Evolutionary conservation across 2,888 invertebrate genomes (phyloP).

Genomic region (Cordilura impudica): DNA sequence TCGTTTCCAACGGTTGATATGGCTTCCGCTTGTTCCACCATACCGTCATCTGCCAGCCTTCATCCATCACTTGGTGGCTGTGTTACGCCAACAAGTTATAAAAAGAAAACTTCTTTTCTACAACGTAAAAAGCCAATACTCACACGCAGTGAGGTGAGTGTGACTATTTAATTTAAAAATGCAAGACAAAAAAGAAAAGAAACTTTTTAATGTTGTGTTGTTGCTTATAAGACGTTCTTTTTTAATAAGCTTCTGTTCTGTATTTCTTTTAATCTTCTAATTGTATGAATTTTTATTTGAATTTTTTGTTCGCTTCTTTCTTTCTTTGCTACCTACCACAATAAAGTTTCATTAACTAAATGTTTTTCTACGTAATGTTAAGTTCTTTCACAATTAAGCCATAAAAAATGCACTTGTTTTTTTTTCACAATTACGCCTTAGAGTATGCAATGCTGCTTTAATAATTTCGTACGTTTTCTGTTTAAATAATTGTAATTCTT

Average conservation of each 20-base stretch:
- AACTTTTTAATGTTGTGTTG: background rate
- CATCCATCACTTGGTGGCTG: conserved; percentile 56
- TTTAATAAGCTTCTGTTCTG: background rate
- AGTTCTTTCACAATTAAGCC: conserved; percentile 43
- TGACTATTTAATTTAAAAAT: background rate
- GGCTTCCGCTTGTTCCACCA: conserved; percentile 55
- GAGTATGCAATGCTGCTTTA: conserved; percentile 38
- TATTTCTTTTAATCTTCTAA: conserved; percentile 40
- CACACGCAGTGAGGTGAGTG: conserved; percentile 79
- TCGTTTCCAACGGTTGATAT: conserved; percentile 33
- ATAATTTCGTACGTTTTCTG: conserved; percentile 18
- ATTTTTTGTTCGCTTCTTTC: background rate
- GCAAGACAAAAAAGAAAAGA: background rate
- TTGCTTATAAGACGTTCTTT: background rate
- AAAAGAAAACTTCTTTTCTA: conserved; percentile 75
- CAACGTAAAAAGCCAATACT: conserved; percentile 76
- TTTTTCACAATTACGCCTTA: conserved; percentile 40
- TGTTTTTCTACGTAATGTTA: conserved; percentile 25
- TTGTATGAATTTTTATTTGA: background rate
- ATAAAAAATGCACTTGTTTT: conserved; percentile 45
- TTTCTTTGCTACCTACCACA: background rate
- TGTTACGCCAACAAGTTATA: conserved; percentile 55
- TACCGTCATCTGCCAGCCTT: conserved; percentile 53
- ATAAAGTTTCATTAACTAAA: conserved; percentile 40
- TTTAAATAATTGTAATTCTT: conserved; percentile 15